Evolutionary conservation across 2,113 vertebrate genomes (phyloP).

Genomic region (Shinisaurus crocodilurus): DNA sequence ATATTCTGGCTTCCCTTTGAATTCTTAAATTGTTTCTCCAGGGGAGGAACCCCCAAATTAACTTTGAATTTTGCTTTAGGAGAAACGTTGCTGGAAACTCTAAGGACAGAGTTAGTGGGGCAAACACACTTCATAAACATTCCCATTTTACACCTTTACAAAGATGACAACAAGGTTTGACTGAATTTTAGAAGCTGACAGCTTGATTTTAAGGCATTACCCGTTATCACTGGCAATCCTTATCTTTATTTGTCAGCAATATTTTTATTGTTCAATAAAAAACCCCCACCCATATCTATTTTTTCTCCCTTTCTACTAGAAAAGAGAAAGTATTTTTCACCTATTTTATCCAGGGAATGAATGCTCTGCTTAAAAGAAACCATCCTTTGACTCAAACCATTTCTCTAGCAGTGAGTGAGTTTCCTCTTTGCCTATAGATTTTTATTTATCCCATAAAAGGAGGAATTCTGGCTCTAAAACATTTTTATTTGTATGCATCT

Average conservation of each 20-base stretch:
- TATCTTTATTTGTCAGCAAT: conserved; percentile 48
- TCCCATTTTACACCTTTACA: not conserved
- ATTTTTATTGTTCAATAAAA: conserved; percentile 10
- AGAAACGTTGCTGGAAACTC: not conserved
- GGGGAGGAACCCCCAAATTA: not conserved
- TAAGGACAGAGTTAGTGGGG: not conserved
- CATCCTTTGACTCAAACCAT: not conserved
- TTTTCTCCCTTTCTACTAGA: conserved; percentile 21
- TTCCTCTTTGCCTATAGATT: conserved; percentile 35
- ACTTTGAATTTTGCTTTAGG: not conserved
- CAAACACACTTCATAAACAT: not conserved
- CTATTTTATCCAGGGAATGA: conserved; percentile 14
- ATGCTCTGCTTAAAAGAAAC: conserved; percentile 11
- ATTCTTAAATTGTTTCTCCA: not conserved
- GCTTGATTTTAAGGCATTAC: conserved; percentile 5
- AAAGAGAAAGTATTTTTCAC: conserved; percentile 60
- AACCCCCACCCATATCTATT: not conserved
- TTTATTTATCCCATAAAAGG: conserved; percentile 42
- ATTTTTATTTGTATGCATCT: conserved; percentile 16
- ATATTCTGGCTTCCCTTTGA: not conserved
- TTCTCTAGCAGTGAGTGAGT: not conserved
- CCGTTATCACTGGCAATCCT: conserved; percentile 34
- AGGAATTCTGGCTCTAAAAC: not conserved
- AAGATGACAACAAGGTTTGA: not conserved
- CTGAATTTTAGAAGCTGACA: not conserved